Evolutionary conservation across 2,797 vertebrate species (phyloP), one percentile per base, ranked within the genome.

Genomic region (Cephalopachus bancanus): DNA sequence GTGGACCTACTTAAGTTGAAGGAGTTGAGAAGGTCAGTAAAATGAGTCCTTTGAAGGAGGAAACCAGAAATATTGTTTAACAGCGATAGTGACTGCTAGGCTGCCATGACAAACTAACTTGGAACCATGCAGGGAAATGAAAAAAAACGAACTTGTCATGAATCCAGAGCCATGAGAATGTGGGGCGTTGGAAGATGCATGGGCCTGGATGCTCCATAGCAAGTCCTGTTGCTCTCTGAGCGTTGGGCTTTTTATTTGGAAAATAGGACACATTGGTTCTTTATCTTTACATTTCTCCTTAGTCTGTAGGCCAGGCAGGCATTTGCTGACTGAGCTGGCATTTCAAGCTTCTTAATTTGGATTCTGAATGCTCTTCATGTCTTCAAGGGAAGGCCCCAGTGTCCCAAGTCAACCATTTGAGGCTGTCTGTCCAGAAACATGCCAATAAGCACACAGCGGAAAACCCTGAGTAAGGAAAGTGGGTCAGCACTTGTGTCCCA

Each of bases 51-150:
- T 72, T 14, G 65, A 57, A 88, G 86, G 65, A 84, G 44, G n/a
- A 67, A 85, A 71, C 33, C 65, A 64, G 59, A 57, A 65, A 80
- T 72, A 17, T 0, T 76, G 59, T 7, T 75, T 33, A 51, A 59
- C 0, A 1, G 79, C 0, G 1, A 49, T 33, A 64, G 7, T 30
- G 51, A 10, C 57, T 17, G 17, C n/a, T 33, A 6, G 1, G 2
- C 4, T 9, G 19, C 30, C 4, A 16, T 62, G 72, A 65, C 9
- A 33, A 24, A 55, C 1, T 71, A 62, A 64, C 10, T 60, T 72
- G 71, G 71, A 67, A 22, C 33, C 0, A 0, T 7, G 3, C 7
- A 22, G 71, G 33, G 28, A 57, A 53, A 16, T 69, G n/a, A 69
- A 15, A 62, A 44, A 59, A 87, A 83, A 83, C 0, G 28, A 26